Base-by-base conservation (phyloP, 2,797 vertebrate genomes). In the Galagoides demidoff region DNA sequence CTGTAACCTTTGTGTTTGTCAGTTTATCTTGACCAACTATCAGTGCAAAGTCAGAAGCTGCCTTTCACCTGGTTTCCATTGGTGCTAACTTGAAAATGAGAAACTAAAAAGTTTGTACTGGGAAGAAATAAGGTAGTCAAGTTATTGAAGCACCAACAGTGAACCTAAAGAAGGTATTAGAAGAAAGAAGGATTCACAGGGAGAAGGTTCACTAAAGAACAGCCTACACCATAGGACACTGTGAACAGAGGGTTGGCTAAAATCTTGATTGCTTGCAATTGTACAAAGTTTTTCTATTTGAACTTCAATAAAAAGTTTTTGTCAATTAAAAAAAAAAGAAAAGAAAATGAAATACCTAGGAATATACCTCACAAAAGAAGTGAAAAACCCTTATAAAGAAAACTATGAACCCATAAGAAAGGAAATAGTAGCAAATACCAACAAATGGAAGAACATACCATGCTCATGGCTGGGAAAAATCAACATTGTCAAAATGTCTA, bases 11-110 rank as follows among this genome's bases (percentile, higher is more conserved):
- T 96, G 96, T 96, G 91, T 94, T 95, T 83, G 94, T 55, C 20
- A 6, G 92, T 85, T 95, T 96, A 96, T 97, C 96, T 96, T 84
- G 84, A 97, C 96, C 95, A 95, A 73, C 94, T 96, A 84, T 96
- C 95, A 70, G 92, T 70, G 87, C 87, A 95, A 97, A 96, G 95
- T 92, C 96, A 97, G 95, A 97, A 73, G 94, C 59, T 29, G 91
- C 91, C 94, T 98, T 96, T 97, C 81, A 96, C 97, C 97, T 97
- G 77, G 85, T 94, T 96, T 96, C 97, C 97, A 96, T 37, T 88
- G 94, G 95, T 95, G 96, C 71, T 94, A 97, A 90, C 92, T 85
- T 96, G 95, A 85, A 94, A 91, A 96, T 90, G 78, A 89, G 89
- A 96, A 95, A 92, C 89, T 71, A 89, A 96, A 97, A 97, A 88